These are phyloP conservation scores for Eugnorisma glareosa DNA, from an alignment of 2,888 invertebrate species.

Conservation along the genomic window DNA sequence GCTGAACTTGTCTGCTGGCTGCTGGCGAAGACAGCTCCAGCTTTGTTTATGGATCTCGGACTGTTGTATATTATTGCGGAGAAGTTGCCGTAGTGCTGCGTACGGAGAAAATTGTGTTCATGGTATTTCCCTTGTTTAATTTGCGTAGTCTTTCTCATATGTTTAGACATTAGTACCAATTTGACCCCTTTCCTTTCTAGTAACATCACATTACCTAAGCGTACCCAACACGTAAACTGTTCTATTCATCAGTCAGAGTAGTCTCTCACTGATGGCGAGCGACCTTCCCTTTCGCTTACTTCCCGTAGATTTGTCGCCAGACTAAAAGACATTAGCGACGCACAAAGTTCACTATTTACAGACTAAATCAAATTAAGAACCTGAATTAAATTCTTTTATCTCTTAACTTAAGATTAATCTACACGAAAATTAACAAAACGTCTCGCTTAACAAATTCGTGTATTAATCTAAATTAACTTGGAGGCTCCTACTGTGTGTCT, in stretches of 20 bases:
- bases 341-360: slow-evolving; percentile 14
- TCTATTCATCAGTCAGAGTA: not conserved
- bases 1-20: not conserved
- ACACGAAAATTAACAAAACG: slow-evolving; percentile 47
- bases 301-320: not conserved
- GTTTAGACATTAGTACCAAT: not conserved
- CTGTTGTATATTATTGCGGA: not conserved
- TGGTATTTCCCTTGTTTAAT: not conserved
- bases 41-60: not conserved
- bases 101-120: not conserved
- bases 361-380: slow-evolving; percentile 44
- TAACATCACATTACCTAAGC: not conserved
- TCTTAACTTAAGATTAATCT: slow-evolving; percentile 46
- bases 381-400: slow-evolving; percentile 42
- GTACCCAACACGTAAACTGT: not conserved
- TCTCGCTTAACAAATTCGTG: slow-evolving; percentile 43
- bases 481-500: not conserved
- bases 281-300: not conserved
- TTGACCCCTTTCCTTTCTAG: not conserved
- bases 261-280: not conserved
- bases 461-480: slow-evolving; percentile 57
- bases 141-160: not conserved
- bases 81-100: not conserved
- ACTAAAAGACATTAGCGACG: slow-evolving; percentile 1
- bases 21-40: not conserved